These are phyloP conservation scores for Xestia rhomboidea DNA, from an alignment of 2,888 invertebrate species.

Conservation along the genomic window DNA sequence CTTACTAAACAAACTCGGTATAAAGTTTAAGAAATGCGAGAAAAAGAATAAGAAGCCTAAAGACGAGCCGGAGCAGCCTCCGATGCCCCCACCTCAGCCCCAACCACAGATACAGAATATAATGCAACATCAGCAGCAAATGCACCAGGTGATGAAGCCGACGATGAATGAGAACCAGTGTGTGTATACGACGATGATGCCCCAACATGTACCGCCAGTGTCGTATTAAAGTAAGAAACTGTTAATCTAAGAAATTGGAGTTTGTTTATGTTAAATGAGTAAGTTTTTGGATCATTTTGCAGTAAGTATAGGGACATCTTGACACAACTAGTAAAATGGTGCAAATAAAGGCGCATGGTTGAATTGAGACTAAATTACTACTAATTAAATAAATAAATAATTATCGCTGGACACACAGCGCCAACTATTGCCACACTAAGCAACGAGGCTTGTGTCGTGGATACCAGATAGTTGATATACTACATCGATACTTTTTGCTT, in stretches of 20 bases:
- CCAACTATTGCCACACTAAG: too few species aligned
- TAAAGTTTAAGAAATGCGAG: constrained; percentile 88
- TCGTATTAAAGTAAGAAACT: constrained; percentile 72
- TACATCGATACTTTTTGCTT: too few species aligned
- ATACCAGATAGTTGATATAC: too few species aligned
- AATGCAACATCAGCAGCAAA: constrained; percentile 72
- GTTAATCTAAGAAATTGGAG: constrained; percentile 18
- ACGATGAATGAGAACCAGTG: constrained; percentile 80
- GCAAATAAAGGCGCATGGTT: neutral
- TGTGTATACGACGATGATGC: constrained; percentile 85
- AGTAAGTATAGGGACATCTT: neutral
- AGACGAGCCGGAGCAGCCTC: constrained; percentile 73
- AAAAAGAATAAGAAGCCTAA: constrained; percentile 87
- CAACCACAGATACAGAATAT: constrained; percentile 66
- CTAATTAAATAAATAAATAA: too few species aligned
- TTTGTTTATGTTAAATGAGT: constrained; percentile 19
- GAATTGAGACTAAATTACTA: neutral
- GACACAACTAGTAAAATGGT: neutral
- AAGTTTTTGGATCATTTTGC: constrained; percentile 6
- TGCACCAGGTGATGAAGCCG: constrained; percentile 80
- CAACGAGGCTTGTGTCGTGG: too few species aligned
- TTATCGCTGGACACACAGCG: too few species aligned
- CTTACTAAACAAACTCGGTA: constrained; percentile 86
- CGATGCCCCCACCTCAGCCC: constrained; percentile 43
- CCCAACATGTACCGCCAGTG: constrained; percentile 85